Percentiles rank a stretch among this genome's conserved stretches.
Conservation (phyloP, 1,140 invertebrate genomes). For the Heliothis subflexa region DNA sequence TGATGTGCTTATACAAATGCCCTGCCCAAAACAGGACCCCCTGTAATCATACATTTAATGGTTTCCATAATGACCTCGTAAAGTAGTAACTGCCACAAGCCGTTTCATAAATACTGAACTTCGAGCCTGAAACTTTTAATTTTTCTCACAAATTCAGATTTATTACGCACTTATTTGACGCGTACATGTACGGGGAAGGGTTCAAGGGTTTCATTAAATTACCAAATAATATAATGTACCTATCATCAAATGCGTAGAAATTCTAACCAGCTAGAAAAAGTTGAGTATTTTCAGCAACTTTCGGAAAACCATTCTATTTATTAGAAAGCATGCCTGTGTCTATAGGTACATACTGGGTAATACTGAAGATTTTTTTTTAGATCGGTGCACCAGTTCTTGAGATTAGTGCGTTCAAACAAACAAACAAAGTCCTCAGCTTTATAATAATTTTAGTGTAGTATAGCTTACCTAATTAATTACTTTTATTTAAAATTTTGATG, state of each 20-base stretch:
- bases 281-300: background rate
- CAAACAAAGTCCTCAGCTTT: no score
- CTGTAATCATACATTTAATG: conserved; percentile 83
- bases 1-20: conserved; percentile 81
- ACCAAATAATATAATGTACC: background rate
- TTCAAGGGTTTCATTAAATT: conserved; percentile 10
- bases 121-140: conserved; percentile 57
- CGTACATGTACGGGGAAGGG: conserved; percentile 14
- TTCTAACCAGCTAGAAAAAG: background rate
- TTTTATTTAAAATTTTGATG: no score
- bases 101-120: conserved; percentile 68
- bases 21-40: conserved; percentile 69
- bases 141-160: conserved; percentile 61
- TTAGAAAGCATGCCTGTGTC: no score
- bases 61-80: conserved; percentile 81
- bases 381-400: no score
- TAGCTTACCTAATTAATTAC: no score
- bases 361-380: no score
- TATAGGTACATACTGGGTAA: no score
- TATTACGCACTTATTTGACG: conserved; percentile 58
- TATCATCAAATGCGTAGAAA: background rate
- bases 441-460: no score
- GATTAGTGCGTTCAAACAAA: no score
- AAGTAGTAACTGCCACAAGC: conserved; percentile 75
- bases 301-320: no score